Base-by-base conservation (phyloP, 2,797 vertebrate species). In the Microhierax caerulescens region DNA sequence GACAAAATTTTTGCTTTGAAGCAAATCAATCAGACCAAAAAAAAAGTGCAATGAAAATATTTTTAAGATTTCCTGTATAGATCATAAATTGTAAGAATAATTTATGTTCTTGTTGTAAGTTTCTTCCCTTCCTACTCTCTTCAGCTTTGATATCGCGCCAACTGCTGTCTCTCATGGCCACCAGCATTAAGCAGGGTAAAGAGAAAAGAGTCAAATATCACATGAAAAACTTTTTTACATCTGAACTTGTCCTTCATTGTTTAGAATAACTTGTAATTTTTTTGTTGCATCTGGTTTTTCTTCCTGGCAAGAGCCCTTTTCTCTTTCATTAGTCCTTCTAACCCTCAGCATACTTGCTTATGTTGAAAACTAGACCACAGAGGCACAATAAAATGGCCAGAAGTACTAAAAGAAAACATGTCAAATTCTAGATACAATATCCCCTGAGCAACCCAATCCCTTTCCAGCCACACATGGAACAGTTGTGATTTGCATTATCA, bases 401-500 rank as follows among this genome's bases (percentile, higher is more conserved):
- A 95, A 85, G 18, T 81, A 47, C 30, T 72, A 64, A 93, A 92
- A 84, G 39, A 61, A 36, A 9, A 27, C 5, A 15, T 7, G 9
- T 68, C n/a, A 81, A 90, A 82, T 88, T 78, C 47, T 78, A 78
- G 32, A 59, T 65, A 27, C 2, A 1, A 7, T 63, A 64, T 70
- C 11, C 72, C 48, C 72, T 56, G 82, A 93, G 93, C 47, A 88
- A 23, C 39, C 17, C 36, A 72, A 17, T 65, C 76, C 47, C 47
- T 76, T 82, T 88, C n/a, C 10, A 11, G 76, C 69, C 73, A 86
- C 73, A 86, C 37, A 56, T 39, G 51, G 65, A 90, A 47, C 43
- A 81, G 39, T 76, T 97, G 65, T 67, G 75, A 63, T 94, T 84
- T 93, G 67, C 76, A 70, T 94, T 76, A 73, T 75, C 54, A 86